phyloP scores from a whole-genome alignment of 92 coral and sea anemone species.

The Epizoanthus stellaris region DNA sequence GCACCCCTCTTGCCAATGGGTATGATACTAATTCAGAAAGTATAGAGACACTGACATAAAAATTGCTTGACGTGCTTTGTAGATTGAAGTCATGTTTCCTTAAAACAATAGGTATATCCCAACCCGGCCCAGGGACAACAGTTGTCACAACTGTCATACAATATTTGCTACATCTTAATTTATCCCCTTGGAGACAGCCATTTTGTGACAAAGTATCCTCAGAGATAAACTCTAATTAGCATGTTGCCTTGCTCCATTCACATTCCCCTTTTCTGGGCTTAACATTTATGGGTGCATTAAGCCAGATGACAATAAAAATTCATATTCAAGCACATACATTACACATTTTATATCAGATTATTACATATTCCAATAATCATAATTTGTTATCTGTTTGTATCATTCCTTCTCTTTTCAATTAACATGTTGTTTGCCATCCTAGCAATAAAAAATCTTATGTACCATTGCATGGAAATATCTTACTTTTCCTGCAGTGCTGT shows the following conservation, averaged over 20 bases:
- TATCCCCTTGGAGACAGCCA: neutral
- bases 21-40: neutral
- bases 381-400: too few relatives aligned
- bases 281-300: too few relatives aligned
- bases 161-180: neutral
- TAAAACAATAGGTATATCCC: neutral
- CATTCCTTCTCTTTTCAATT: too few relatives aligned
- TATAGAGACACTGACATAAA: neutral
- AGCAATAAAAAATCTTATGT: neutral
- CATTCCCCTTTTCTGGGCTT: neutral
- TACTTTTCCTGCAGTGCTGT: slow-evolving; percentile 58
- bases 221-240: neutral
- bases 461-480: too few relatives aligned
- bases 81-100: neutral
- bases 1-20: slow-evolving; percentile 13
- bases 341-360: too few relatives aligned
- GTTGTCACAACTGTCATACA: slow-evolving; percentile 7
- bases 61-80: neutral
- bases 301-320: too few relatives aligned
- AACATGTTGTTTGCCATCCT: too few relatives aligned
- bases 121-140: neutral
- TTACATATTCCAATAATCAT: too few relatives aligned
- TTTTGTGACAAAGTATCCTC: neutral
- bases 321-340: too few relatives aligned
- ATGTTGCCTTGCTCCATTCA: slow-evolving; percentile 13